phyloP scores from a whole-genome alignment of 2,113 vertebrate genomes.

The Campylorhamphus procurvoides region DNA sequence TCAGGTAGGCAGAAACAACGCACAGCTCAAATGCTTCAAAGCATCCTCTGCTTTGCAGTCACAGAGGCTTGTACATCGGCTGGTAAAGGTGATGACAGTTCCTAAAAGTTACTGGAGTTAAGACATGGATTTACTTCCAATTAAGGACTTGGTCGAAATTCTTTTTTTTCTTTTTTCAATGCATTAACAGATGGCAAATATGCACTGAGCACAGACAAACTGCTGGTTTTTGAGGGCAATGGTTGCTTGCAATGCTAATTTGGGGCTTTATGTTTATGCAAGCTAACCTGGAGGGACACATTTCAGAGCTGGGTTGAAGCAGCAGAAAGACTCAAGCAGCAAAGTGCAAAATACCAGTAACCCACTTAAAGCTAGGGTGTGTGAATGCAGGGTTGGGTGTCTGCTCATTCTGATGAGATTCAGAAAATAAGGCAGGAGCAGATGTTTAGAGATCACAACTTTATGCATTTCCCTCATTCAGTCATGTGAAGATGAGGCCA shows the following conservation, averaged over 20 bases:
- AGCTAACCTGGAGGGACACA: slow-evolving; percentile 42
- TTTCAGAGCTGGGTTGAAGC: slow-evolving; percentile 12
- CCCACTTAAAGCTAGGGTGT: background rate
- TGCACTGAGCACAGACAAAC: background rate
- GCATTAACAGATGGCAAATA: slow-evolving; percentile 36
- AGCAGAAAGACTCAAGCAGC: background rate
- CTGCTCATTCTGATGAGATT: background rate
- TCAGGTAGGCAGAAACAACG: background rate
- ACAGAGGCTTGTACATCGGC: background rate
- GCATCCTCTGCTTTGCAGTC: background rate
- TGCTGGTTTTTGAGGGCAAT: slow-evolving; percentile 36
- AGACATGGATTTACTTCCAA: slow-evolving; percentile 8
- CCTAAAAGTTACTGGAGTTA: slow-evolving; percentile 1
- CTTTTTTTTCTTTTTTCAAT: background rate
- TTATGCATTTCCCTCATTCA: background rate
- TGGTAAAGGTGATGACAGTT: background rate
- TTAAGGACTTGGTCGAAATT: background rate
- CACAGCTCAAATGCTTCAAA: background rate
- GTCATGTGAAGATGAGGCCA: background rate
- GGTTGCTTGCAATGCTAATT: slow-evolving; percentile 42
- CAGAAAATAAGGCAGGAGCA: background rate
- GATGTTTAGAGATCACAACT: background rate
- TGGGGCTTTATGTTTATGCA: slow-evolving; percentile 37
- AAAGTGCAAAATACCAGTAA: background rate
- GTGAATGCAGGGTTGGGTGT: background rate